A percentile compares a stretch with the other conserved stretches of the same genome.
phyloP scores from a whole-genome alignment of 1,140 invertebrate species.

The Dendrolimus punctatus region DNA sequence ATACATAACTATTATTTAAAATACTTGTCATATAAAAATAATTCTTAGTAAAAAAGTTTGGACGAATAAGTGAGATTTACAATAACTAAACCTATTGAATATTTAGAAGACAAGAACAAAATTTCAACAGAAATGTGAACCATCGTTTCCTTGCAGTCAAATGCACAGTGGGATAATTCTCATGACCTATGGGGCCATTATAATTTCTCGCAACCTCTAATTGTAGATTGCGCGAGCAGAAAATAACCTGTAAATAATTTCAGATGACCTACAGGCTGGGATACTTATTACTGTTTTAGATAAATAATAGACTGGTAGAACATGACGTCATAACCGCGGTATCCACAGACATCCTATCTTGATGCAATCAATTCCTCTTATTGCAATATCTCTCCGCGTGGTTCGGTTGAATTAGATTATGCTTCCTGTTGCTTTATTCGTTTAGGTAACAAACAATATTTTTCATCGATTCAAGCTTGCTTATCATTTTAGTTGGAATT shows the following conservation, averaged over 20 bases:
- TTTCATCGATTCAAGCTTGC: not conserved
- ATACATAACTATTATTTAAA: no score
- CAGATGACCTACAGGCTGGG: not conserved
- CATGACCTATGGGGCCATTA: no score
- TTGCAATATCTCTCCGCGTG: constrained; percentile 14
- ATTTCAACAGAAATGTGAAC: no score
- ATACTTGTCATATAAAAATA: no score
- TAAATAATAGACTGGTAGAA: constrained; percentile 6
- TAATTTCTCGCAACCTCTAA: no score
- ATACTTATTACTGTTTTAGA: not conserved
- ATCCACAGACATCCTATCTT: constrained; percentile 17
- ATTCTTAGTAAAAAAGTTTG: no score
- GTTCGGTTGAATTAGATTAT: constrained; percentile 14
- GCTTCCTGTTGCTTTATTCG: constrained; percentile 12
- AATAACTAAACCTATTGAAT: no score
- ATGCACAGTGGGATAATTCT: no score
- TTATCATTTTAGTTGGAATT: no score
- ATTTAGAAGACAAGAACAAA: no score
- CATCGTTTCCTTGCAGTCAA: no score
- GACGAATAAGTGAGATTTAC: no score
- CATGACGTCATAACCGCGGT: constrained; percentile 12
- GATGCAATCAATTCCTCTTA: constrained; percentile 20
- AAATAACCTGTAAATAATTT: not conserved
- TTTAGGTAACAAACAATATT: not conserved
- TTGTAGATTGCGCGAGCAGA: not conserved